These are phyloP conservation scores for Lasius platythorax DNA, from an alignment of 2,888 invertebrate genomes.

Conservation along the genomic window DNA sequence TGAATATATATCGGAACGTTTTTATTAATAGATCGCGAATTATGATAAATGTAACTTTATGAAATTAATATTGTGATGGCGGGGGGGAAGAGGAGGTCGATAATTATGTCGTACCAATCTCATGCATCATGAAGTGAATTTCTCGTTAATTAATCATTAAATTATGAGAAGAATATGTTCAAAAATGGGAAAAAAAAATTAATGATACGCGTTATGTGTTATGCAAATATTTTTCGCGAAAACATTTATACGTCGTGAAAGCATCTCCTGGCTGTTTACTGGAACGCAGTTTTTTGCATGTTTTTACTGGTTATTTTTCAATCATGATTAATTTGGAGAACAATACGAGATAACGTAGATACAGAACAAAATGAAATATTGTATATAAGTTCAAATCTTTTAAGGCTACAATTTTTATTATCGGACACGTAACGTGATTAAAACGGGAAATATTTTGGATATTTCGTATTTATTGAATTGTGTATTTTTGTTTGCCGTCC, in stretches of 20 bases:
- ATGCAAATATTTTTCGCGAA: background rate
- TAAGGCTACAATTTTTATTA: conserved; percentile 2
- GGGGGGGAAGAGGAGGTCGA: background rate
- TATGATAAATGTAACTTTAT: background rate
- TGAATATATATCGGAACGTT: background rate
- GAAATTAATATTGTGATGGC: background rate
- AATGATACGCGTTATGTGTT: background rate
- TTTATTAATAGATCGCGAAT: background rate
- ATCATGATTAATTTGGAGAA: background rate
- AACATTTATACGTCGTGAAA: background rate
- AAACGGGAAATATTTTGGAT: background rate
- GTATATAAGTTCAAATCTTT: background rate
- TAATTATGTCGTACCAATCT: background rate
- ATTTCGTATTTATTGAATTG: background rate
- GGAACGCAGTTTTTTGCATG: background rate
- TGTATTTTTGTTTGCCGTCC: background rate
- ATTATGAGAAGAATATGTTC: conserved; percentile 1
- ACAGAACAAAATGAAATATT: background rate
- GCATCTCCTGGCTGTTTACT: background rate
- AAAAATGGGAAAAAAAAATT: background rate
- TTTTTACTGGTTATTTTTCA: background rate
- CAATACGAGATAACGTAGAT: background rate
- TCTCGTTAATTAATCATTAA: conserved; percentile 9
- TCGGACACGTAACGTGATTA: background rate
- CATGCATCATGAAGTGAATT: background rate